Percentiles rank a stretch among this genome's conserved stretches.
Conservation (phyloP, 2,797 vertebrate genomes). For the Chrosomus eos region DNA sequence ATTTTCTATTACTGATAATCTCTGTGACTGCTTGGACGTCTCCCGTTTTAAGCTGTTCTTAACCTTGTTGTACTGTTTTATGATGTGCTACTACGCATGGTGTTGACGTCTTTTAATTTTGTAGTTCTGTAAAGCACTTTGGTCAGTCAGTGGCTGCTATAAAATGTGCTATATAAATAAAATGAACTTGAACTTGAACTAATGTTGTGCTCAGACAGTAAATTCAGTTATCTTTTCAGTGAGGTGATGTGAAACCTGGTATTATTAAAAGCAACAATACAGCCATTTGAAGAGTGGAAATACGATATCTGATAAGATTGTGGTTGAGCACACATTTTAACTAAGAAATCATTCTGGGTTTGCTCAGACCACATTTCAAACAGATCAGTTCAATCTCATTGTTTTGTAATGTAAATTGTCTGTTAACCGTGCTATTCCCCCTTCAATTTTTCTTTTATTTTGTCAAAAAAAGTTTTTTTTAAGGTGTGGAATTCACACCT, state of each 20-base stretch:
- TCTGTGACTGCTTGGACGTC: too few relatives aligned
- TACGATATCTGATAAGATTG: conserved; percentile 3
- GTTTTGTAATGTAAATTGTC: neutral
- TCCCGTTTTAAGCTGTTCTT: too few relatives aligned
- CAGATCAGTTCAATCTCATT: neutral
- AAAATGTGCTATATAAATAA: too few relatives aligned
- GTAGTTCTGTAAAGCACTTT: too few relatives aligned
- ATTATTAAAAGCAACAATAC: neutral
- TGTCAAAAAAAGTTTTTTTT: neutral
- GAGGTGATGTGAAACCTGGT: neutral
- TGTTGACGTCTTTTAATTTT: too few relatives aligned
- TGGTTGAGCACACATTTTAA: neutral
- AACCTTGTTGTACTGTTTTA: too few relatives aligned
- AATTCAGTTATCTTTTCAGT: neutral
- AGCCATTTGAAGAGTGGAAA: neutral
- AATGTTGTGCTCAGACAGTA: neutral
- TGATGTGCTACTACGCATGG: too few relatives aligned
- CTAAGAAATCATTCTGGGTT: neutral
- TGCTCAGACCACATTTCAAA: neutral
- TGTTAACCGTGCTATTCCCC: neutral
- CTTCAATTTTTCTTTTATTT: too few relatives aligned
- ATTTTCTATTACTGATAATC: too few relatives aligned
- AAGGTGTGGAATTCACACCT: neutral
- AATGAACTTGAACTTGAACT: too few relatives aligned
- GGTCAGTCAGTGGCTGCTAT: too few relatives aligned